Percentiles rank a stretch among this genome's conserved stretches.
Conservation (phyloP, 1,140 invertebrate species). For the Wiebesia pumilae region DNA sequence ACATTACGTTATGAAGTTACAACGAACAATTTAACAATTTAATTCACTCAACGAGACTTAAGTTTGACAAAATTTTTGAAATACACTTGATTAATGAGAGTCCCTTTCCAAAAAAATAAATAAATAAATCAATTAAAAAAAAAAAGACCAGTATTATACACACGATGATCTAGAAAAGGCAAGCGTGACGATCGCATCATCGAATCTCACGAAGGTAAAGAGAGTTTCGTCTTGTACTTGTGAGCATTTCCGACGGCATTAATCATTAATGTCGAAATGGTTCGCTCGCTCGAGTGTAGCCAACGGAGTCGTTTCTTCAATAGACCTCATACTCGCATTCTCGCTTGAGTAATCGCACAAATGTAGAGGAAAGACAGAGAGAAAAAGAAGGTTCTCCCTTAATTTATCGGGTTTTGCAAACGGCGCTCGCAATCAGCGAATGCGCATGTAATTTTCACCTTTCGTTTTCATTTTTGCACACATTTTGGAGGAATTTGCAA, state of each 20-base stretch:
- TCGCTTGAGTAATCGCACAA: conserved; percentile 7
- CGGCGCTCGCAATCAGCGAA: conserved; percentile 2
- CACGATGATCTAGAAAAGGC: conserved; percentile 17
- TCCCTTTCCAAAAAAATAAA: too few relatives aligned
- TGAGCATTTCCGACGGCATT: conserved; percentile 48
- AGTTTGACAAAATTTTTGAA: neutral
- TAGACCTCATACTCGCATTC: conserved; percentile 32
- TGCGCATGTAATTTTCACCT: neutral
- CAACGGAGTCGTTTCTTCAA: conserved; percentile 31
- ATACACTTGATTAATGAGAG: too few relatives aligned
- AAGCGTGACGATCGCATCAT: conserved; percentile 20
- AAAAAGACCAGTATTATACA: neutral
- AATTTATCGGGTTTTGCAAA: conserved; percentile 60
- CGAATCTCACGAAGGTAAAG: conserved; percentile 3
- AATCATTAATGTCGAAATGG: conserved; percentile 53
- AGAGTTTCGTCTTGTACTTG: neutral
- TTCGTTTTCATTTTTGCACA: neutral
- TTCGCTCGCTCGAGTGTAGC: conserved; percentile 40
- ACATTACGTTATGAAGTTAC: too few relatives aligned
- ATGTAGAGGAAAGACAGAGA: neutral
- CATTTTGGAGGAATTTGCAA: neutral
- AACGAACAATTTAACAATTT: too few relatives aligned
- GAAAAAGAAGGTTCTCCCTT: conserved; percentile 49
- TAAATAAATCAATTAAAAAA: too few relatives aligned
- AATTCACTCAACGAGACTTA: too few relatives aligned